Percentiles rank a stretch among this genome's conserved stretches.
phyloP scores from a whole-genome alignment of 1,140 invertebrate genomes.

The Drosophila busckii region DNA sequence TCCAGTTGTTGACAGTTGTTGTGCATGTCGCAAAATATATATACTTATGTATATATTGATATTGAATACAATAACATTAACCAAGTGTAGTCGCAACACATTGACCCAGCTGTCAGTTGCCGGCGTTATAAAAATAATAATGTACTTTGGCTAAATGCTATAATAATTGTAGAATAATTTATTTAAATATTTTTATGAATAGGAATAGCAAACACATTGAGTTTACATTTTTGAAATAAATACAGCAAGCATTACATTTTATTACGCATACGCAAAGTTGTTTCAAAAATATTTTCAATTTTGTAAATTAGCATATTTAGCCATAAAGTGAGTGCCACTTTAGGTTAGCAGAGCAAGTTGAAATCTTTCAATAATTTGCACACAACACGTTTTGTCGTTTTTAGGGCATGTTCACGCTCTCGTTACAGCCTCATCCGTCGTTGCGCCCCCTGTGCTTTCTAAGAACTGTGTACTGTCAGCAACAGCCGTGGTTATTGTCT shows the following conservation, averaged over 20 bases:
- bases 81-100: constrained; percentile 33
- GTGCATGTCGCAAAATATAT: constrained; percentile 59
- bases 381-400: constrained; percentile 55
- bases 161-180: too few relatives aligned
- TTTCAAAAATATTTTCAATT: too few relatives aligned
- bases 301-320: too few relatives aligned
- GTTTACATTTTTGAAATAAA: too few relatives aligned
- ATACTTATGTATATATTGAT: too few relatives aligned
- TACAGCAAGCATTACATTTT: too few relatives aligned
- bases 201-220: too few relatives aligned
- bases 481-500: constrained; percentile 45
- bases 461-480: constrained; percentile 31
- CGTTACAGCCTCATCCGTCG: neutral
- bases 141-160: neutral
- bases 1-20: constrained; percentile 62
- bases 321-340: too few relatives aligned
- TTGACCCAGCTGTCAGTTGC: constrained; percentile 30
- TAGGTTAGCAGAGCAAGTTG: too few relatives aligned
- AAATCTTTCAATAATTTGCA: constrained; percentile 61
- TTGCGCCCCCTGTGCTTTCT: constrained; percentile 33
- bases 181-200: too few relatives aligned
- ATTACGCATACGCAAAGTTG: too few relatives aligned
- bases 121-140: neutral
- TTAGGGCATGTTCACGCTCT: constrained; percentile 22
- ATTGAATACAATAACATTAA: constrained; percentile 56